phyloP scores from a whole-genome alignment of 2,888 invertebrate genomes.

The Imbricaverruca yamaguchii region DNA sequence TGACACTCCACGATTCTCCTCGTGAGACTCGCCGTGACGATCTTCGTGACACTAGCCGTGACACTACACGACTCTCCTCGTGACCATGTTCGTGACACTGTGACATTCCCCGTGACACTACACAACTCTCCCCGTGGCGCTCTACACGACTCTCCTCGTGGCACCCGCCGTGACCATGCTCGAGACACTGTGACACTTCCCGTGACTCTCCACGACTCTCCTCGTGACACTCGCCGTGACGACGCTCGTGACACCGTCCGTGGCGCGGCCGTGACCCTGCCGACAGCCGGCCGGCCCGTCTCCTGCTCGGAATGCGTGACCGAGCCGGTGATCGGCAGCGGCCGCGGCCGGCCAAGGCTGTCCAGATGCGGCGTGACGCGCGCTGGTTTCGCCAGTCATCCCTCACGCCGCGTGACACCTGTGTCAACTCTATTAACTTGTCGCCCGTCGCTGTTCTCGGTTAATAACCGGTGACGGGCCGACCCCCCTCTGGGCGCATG shows the following conservation, averaged over 20 bases:
- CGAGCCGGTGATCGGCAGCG: not conserved
- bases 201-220: not conserved
- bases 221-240: not conserved
- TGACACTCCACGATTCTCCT: no score
- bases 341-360: not conserved
- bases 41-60: no score
- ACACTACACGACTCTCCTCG: no score
- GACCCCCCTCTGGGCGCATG: not conserved
- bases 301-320: not conserved
- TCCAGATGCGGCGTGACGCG: not conserved
- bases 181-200: not conserved
- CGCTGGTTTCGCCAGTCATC: not conserved
- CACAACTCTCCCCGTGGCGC: no score
- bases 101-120: no score
- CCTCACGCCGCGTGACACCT: slow-evolving; percentile 15
- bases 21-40: no score
- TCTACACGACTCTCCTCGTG: no score
- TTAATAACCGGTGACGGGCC: slow-evolving; percentile 5
- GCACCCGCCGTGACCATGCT: no score
- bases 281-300: not conserved
- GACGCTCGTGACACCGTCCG: no score
- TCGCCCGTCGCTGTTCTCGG: not conserved
- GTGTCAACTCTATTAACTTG: slow-evolving; percentile 21
- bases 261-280: no score
- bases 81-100: no score